Conservation (phyloP, 2,888 invertebrate genomes). For the Dilophus febrilis region DNA sequence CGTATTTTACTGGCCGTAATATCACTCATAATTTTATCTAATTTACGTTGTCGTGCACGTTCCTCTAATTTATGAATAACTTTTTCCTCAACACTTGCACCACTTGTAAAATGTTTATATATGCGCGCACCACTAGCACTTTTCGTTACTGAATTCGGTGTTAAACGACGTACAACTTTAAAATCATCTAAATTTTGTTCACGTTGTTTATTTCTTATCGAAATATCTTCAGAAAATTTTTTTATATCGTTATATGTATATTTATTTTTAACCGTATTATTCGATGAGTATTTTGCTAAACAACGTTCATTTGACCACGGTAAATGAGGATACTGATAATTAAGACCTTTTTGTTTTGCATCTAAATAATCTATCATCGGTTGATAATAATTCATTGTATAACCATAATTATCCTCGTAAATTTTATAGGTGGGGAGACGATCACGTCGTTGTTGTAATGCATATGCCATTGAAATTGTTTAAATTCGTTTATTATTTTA, state of each 20-base stretch:
- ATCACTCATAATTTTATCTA: slow-evolving; percentile 34
- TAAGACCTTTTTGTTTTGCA: slow-evolving; percentile 37
- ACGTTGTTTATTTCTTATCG: slow-evolving; percentile 41
- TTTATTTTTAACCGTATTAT: slow-evolving; percentile 41
- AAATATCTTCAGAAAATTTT: slow-evolving; percentile 45
- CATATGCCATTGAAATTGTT: slow-evolving; percentile 24
- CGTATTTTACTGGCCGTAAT: slow-evolving; percentile 22
- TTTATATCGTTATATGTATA: slow-evolving; percentile 52
- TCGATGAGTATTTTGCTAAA: slow-evolving; percentile 46
- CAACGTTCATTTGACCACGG: slow-evolving; percentile 58
- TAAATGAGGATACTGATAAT: slow-evolving; percentile 39
- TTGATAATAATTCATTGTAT: slow-evolving; percentile 69
- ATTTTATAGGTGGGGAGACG: slow-evolving; percentile 41
- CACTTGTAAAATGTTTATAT: slow-evolving; percentile 28
- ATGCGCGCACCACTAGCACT: slow-evolving; percentile 35
- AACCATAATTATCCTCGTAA: slow-evolving; percentile 70
- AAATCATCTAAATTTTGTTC: slow-evolving; percentile 34
- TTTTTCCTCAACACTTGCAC: slow-evolving; percentile 31
- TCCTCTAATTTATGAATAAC: slow-evolving; percentile 35
- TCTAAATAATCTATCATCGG: slow-evolving; percentile 76
- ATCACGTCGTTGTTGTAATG: slow-evolving; percentile 29
- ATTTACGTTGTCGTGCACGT: slow-evolving; percentile 37
- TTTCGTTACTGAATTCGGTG: slow-evolving; percentile 34
- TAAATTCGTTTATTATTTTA: too few relatives aligned
- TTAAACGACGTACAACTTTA: slow-evolving; percentile 5